Percentiles rank a stretch among this genome's conserved stretches.
phyloP scores from a whole-genome alignment of 2,113 vertebrate genomes.

The Eudyptes chrysolophus region DNA sequence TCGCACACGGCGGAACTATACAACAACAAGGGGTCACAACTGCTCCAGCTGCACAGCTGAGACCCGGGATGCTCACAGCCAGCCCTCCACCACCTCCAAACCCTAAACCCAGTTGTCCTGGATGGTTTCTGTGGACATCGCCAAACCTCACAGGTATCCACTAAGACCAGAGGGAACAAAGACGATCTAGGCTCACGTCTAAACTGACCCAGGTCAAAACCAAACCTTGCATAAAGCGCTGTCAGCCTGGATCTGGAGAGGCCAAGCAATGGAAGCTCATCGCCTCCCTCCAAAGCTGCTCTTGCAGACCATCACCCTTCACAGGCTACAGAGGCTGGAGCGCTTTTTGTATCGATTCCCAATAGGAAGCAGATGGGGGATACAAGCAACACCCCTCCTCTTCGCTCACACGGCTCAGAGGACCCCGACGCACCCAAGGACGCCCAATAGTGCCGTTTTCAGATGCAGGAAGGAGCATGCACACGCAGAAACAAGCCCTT shows the following conservation, averaged over 20 bases:
- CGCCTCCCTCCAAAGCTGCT: neutral
- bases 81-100: neutral
- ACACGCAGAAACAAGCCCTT: fast-evolving
- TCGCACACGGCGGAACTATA: neutral
- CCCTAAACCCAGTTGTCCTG: too few species aligned
- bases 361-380: neutral
- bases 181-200: neutral
- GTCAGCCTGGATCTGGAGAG: neutral
- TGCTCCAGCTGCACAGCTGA: neutral
- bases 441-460: fast-evolving
- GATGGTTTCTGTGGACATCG: neutral
- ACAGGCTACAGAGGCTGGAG: neutral
- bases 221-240: neutral
- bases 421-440: neutral
- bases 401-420: neutral
- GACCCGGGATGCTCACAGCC: fast-evolving
- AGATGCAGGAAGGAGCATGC: neutral
- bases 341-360: neutral
- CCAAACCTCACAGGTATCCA: neutral
- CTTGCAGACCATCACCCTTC: neutral
- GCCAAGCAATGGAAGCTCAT: neutral
- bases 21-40: neutral
- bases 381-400: neutral
- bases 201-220: neutral
- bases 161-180: neutral